These are phyloP conservation scores for Cordylochernes scorpioides DNA, from an alignment of 2,888 invertebrate genomes.

Conservation along the genomic window DNA sequence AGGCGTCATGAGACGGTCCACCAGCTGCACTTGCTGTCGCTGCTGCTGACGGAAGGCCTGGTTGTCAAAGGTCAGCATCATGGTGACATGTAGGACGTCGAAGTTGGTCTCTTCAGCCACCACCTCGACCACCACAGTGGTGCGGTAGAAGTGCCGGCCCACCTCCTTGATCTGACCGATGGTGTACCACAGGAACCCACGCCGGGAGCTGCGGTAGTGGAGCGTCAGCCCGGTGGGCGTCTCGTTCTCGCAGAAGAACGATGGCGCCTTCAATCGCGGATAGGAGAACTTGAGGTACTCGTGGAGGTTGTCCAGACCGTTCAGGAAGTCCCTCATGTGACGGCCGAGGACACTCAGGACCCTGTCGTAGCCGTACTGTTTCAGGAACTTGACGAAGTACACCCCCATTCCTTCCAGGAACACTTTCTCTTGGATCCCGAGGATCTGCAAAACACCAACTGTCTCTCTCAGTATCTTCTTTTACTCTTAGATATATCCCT, in stretches of 20 bases:
- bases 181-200: constrained; percentile 83
- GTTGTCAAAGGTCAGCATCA: constrained; percentile 80
- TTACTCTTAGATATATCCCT: too few species aligned
- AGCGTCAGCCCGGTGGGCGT: constrained; percentile 66
- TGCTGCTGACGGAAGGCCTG: constrained; percentile 34
- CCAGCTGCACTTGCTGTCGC: constrained; percentile 4
- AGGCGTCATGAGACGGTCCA: constrained; percentile 9
- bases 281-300: constrained; percentile 90
- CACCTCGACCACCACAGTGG: constrained; percentile 71
- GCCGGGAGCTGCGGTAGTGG: constrained; percentile 70
- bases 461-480: too few species aligned
- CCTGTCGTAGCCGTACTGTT: constrained; percentile 78
- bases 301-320: constrained; percentile 77
- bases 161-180: constrained; percentile 57
- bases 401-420: constrained; percentile 86
- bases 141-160: constrained; percentile 61
- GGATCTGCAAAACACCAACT: constrained; percentile 31
- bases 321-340: constrained; percentile 81
- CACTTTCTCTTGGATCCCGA: constrained; percentile 58
- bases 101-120: constrained; percentile 58
- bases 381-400: constrained; percentile 71
- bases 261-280: constrained; percentile 63
- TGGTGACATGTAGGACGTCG: constrained; percentile 74
- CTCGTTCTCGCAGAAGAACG: constrained; percentile 89
- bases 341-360: constrained; percentile 52